These are phyloP conservation scores for Tragulus kanchil DNA, from an alignment of 2,113 vertebrate genomes.

Conservation along the genomic window DNA sequence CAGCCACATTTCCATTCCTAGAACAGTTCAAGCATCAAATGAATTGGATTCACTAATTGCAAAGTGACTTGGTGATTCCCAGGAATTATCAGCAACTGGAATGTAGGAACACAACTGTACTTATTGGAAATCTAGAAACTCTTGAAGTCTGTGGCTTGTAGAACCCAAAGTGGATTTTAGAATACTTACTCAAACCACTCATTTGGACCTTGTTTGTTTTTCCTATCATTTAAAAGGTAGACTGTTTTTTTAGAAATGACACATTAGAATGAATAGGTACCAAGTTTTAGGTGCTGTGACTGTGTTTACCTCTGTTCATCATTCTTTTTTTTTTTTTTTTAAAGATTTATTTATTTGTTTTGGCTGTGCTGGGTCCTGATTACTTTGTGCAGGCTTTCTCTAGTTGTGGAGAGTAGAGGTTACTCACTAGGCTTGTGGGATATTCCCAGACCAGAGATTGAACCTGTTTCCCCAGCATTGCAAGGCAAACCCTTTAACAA, in stretches of 20 bases:
- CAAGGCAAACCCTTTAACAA: too few species aligned
- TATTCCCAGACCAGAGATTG: too few species aligned
- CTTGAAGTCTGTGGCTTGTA: neutral
- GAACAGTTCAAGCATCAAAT: neutral
- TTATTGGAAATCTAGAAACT: neutral
- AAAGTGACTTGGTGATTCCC: neutral
- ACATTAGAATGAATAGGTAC: neutral
- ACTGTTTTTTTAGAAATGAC: constrained; percentile 5
- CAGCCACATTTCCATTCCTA: neutral
- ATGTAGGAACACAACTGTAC: neutral
- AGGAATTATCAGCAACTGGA: neutral
- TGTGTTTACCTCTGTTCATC: neutral
- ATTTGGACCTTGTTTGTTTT: constrained; percentile 27
- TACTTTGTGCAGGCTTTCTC: too few species aligned
- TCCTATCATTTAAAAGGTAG: neutral
- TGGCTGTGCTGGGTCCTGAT: too few species aligned
- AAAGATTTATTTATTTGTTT: too few species aligned
- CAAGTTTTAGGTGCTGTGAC: neutral
- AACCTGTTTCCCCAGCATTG: too few species aligned
- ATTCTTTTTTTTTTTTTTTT: neutral
- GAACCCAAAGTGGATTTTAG: neutral
- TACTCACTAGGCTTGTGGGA: too few species aligned
- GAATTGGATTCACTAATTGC: neutral
- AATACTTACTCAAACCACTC: neutral
- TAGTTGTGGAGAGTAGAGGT: too few species aligned